A percentile compares a stretch with the other conserved stretches of the same genome.
phyloP scores from a whole-genome alignment of 1,140 invertebrate genomes.

The Papilio xuthus region DNA sequence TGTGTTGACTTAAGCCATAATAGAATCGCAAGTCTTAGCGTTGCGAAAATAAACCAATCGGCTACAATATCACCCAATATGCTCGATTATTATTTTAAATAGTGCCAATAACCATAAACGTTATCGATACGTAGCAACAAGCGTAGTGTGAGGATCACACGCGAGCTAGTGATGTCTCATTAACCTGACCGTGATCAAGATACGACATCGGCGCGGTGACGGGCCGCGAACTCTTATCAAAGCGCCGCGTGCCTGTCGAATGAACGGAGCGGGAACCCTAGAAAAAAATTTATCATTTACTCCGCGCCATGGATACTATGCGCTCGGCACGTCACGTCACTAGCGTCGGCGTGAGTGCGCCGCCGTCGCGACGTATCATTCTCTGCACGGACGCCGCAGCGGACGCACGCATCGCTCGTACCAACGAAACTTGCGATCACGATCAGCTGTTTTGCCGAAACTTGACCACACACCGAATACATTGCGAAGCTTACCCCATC shows the following conservation, averaged over 20 bases:
- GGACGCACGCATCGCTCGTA: slow-evolving; percentile 60
- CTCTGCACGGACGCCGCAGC: slow-evolving; percentile 66
- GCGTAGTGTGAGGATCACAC: slow-evolving; percentile 58
- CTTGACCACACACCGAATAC: slow-evolving; percentile 46
- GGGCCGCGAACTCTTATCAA: slow-evolving; percentile 65
- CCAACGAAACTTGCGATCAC: slow-evolving; percentile 56
- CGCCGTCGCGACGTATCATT: slow-evolving; percentile 73
- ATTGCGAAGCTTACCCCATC: slow-evolving; percentile 46
- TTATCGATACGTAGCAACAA: slow-evolving; percentile 7
- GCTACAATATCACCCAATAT: neutral
- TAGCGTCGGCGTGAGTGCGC: slow-evolving; percentile 62
- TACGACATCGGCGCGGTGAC: slow-evolving; percentile 50
- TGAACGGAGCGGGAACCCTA: slow-evolving; percentile 70
- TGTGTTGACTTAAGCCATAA: neutral
- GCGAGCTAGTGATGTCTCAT: slow-evolving; percentile 53
- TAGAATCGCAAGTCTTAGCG: neutral
- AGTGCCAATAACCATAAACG: neutral
- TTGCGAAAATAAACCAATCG: neutral
- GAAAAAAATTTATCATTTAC: slow-evolving; percentile 73
- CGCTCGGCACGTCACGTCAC: slow-evolving; percentile 69
- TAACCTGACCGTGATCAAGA: slow-evolving; percentile 64
- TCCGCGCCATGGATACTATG: slow-evolving; percentile 59
- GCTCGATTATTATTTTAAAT: neutral
- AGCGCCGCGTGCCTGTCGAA: slow-evolving; percentile 65
- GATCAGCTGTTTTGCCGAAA: slow-evolving; percentile 70